These are phyloP conservation scores for Poeciliopsis prolifica DNA, from an alignment of 2,113 vertebrate species.

Conservation along the genomic window DNA sequence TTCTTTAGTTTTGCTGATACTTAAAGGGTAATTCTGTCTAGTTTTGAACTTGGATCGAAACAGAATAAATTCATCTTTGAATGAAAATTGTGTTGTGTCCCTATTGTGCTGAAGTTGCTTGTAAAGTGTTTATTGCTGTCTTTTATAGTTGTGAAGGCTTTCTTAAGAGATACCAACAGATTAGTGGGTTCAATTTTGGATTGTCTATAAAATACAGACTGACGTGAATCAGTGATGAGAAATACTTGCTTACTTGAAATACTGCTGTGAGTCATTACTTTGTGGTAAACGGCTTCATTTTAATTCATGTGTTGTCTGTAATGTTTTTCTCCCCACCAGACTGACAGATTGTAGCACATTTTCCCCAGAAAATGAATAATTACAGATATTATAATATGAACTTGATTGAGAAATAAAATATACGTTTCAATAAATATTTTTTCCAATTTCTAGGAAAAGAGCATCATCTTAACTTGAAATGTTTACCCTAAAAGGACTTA, in stretches of 20 bases:
- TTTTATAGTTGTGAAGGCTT: background rate
- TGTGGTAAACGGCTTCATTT: slow-evolving; percentile 53
- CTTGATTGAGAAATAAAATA: slow-evolving; percentile 16
- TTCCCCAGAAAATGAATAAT: slow-evolving; percentile 48
- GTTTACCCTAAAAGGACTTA: background rate
- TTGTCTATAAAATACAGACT: slow-evolving; percentile 1
- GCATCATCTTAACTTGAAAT: background rate
- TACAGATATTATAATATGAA: slow-evolving; percentile 52
- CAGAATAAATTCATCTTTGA: background rate
- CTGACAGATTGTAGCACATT: slow-evolving; percentile 54
- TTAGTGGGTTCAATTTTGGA: background rate
- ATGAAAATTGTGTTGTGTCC: background rate
- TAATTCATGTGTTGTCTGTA: slow-evolving; percentile 53
- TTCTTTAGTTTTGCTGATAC: too few relatives aligned
- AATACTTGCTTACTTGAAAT: slow-evolving; percentile 44
- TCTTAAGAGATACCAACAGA: background rate
- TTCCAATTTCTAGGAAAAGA: background rate
- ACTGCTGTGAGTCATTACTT: slow-evolving; percentile 58
- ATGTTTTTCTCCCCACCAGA: slow-evolving; percentile 46
- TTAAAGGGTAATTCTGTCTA: background rate
- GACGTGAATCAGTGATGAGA: slow-evolving; percentile 47
- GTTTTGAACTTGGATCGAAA: background rate
- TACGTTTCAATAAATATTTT: background rate
- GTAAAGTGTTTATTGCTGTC: background rate
- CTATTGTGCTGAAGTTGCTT: background rate